Conservation (phyloP, 2,113 vertebrate species). For the Oreotragus oreotragus region DNA sequence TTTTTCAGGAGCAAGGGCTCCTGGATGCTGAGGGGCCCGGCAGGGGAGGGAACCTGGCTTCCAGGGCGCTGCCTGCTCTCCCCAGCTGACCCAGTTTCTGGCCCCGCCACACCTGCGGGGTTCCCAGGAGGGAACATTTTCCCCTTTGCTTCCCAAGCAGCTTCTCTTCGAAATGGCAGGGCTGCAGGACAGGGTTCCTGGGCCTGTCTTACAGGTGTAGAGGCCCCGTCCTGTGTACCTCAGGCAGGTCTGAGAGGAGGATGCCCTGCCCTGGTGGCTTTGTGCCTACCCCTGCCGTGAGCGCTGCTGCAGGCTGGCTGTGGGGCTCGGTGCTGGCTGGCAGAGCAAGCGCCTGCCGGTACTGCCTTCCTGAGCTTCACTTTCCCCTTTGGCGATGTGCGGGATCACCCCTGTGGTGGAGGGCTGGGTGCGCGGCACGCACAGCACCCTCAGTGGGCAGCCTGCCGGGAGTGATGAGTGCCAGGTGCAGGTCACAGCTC, state of each 20-base stretch:
- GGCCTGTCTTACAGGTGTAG: rapidly evolving
- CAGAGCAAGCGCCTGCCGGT: background rate
- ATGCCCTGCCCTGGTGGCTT: rapidly evolving
- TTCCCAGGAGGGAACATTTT: rapidly evolving
- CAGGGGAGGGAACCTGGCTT: background rate
- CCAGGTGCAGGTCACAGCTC: background rate
- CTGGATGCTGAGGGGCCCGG: background rate
- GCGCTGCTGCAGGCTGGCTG: rapidly evolving
- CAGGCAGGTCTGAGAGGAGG: background rate
- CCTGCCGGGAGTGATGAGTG: rapidly evolving
- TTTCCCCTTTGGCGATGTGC: rapidly evolving
- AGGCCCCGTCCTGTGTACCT: background rate
- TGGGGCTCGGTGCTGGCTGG: background rate
- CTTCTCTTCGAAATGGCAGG: background rate
- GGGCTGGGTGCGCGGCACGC: rapidly evolving
- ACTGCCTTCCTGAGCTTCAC: background rate
- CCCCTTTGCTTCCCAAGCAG: background rate
- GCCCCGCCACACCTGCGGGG: rapidly evolving
- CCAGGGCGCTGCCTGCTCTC: background rate
- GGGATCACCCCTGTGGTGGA: too few species aligned
- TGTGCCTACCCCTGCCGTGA: rapidly evolving
- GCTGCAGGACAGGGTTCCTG: background rate
- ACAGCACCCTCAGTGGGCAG: background rate
- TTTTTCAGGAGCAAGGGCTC: background rate
- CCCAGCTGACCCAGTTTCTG: background rate